Evolutionary conservation across 92 coral and sea anemone genomes (phyloP), one percentile per base, ranked within the genome.

Genomic region (Isaurus tuberculatus): DNA sequence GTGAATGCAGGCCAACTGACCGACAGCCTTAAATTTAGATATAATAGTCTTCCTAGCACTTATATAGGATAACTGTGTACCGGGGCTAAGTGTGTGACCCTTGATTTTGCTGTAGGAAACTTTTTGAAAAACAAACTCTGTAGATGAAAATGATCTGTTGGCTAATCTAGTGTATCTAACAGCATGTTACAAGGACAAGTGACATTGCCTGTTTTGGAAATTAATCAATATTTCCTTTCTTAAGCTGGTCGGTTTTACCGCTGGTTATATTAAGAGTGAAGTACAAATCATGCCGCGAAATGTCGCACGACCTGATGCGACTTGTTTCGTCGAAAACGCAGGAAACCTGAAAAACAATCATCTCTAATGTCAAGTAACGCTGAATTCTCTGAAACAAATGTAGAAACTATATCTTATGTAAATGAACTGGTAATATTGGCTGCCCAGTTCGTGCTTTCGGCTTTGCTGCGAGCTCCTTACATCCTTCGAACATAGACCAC

Each of bases 231-330:
- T 44, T 34, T 73, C 80, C 80, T 73, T 73, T 73, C 22, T 22
- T 22, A 34, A 73, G 58, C 31, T 73, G 80, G 23, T 73, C 80
- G 58, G 28, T 73, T 60, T 60, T 60, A 60, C 66, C 28, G 13
- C 66, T 60, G 22, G 16, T 8, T 23, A 23, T 60, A 60, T 11
- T 28, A 30, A 70, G 75, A 19, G 75, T n/a, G 46, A 70, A 70
- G 53, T 34, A 70, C 28, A 44, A 4, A n/a, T 30, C 43, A 70
- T 30, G 44, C 75, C 19, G 48, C 75, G 43, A 70, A 70, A 70
- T 70, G 1, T 73, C 65, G 58, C 67, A 73, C 80, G 65, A 73
- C 4, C 80, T 34, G 31, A 73, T 65, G 34, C 80, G 65, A 73
- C 65, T 73, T 28, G 16, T 26, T 53, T 72, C 42, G 26, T 72